Evolutionary conservation across 2,888 invertebrate genomes (phyloP).

Genomic region (Drosophila stalkeri): DNA sequence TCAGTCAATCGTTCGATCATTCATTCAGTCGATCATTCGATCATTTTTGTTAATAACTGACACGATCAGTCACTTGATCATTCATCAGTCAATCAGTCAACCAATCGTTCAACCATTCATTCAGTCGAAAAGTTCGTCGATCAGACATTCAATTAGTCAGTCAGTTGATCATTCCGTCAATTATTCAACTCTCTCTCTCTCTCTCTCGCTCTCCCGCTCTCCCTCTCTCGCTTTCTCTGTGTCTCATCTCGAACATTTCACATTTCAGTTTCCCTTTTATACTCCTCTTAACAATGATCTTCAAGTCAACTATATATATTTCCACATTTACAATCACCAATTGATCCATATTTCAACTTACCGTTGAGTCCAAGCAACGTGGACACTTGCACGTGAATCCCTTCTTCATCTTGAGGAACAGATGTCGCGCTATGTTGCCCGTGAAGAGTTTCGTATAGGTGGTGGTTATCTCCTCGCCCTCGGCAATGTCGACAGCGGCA

Average conservation of each 20-base stretch:
- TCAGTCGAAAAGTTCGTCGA: background rate
- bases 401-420: conserved; percentile 88
- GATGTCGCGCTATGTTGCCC: conserved; percentile 89
- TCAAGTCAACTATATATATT: background rate
- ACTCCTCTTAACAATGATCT: background rate
- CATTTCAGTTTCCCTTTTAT: background rate
- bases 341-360: conserved; percentile 83
- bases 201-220: too few relatives aligned
- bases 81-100: too few relatives aligned
- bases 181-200: too few relatives aligned
- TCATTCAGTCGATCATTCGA: background rate
- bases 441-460: conserved; percentile 90
- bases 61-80: too few relatives aligned
- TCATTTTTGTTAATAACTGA: too few relatives aligned
- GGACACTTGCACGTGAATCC: conserved; percentile 89
- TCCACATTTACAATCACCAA: background rate
- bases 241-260: background rate
- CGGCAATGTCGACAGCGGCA: conserved; percentile 87
- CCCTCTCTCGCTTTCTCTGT: too few relatives aligned
- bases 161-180: background rate
- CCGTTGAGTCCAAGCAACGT: conserved; percentile 89
- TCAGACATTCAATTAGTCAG: background rate
- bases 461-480: conserved; percentile 89
- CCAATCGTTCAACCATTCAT: too few relatives aligned
- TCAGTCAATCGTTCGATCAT: background rate